phyloP scores from a whole-genome alignment of 2,113 vertebrate genomes.

The Grallaria varia region DNA sequence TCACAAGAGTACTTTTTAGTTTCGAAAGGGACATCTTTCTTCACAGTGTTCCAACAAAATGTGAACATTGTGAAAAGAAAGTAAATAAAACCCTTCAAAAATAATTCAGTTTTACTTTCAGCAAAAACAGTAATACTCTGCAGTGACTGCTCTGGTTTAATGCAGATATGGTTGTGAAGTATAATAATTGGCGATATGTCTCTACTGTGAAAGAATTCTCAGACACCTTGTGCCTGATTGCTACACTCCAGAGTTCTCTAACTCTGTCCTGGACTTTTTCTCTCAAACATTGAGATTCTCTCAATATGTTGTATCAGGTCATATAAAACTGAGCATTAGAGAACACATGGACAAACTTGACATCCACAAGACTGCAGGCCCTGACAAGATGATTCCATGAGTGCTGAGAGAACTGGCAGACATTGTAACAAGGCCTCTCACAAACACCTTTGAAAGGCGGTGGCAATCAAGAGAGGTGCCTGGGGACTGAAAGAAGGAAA shows the following conservation, averaged over 20 bases:
- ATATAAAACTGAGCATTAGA: not conserved
- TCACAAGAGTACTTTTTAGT: not conserved
- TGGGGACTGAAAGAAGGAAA: not conserved
- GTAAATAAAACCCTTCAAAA: not conserved
- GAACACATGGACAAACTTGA: not conserved
- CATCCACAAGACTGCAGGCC: too few species aligned
- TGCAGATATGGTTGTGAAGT: not conserved
- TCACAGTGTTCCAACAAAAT: not conserved
- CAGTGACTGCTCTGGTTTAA: not conserved
- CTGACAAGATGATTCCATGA: fast-evolving
- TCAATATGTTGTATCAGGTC: not conserved
- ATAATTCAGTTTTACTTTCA: not conserved
- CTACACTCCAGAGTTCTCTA: not conserved
- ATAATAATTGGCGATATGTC: not conserved
- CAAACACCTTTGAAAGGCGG: not conserved
- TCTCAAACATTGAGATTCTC: not conserved
- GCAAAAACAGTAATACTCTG: not conserved
- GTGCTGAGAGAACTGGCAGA: not conserved
- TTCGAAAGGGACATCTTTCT: not conserved
- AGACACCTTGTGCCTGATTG: not conserved
- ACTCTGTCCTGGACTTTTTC: not conserved
- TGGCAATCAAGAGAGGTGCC: not conserved
- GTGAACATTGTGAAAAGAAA: not conserved
- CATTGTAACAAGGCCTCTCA: not conserved
- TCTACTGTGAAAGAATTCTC: not conserved